Conservation (phyloP, 1,140 invertebrate species). For the Drosophila nasuta region DNA sequence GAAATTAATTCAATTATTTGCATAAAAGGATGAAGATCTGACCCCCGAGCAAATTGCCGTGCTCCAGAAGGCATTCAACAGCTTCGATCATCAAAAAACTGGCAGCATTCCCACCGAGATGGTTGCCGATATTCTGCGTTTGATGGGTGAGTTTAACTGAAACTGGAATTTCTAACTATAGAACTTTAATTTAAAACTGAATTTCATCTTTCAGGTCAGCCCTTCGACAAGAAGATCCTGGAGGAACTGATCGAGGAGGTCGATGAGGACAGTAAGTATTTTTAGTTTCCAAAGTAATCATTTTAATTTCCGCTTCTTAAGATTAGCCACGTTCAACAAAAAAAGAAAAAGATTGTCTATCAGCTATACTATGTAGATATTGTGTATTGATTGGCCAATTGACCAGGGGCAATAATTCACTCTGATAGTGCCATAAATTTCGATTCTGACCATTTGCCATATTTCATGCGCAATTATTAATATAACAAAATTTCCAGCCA, state of each 20-base stretch:
- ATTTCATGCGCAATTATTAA: constrained; percentile 14
- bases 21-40: constrained; percentile 87
- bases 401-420: constrained; percentile 7
- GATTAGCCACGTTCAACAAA: not conserved
- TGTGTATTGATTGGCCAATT: constrained; percentile 5
- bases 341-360: constrained; percentile 15
- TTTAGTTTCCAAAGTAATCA: not conserved
- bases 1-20: no score
- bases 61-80: constrained; percentile 97
- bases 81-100: constrained; percentile 97
- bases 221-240: constrained; percentile 97
- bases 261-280: constrained; percentile 95
- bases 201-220: constrained; percentile 86
- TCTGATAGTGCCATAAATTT: constrained; percentile 45
- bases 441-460: constrained; percentile 30
- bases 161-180: not conserved
- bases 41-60: constrained; percentile 90
- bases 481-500: constrained; percentile 20
- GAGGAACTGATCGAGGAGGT: constrained; percentile 98
- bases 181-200: not conserved
- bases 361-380: constrained; percentile 6
- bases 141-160: constrained; percentile 89
- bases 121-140: constrained; percentile 96
- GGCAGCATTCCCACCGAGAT: constrained; percentile 97
- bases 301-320: not conserved